These are phyloP conservation scores for Pelecanus crispus DNA, from an alignment of 2,113 vertebrate genomes.

Conservation along the genomic window DNA sequence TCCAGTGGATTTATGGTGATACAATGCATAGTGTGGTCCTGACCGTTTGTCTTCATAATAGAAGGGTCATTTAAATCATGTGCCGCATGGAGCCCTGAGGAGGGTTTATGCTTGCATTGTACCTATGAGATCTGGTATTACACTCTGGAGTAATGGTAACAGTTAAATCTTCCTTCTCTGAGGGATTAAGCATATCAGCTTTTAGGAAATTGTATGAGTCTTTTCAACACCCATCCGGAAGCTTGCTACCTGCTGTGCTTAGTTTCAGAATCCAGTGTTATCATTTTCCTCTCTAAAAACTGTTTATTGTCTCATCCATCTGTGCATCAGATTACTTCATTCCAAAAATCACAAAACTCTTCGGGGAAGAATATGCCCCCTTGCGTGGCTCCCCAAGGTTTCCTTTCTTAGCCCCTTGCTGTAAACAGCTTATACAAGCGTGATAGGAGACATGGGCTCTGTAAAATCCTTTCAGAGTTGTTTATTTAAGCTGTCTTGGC, in stretches of 20 bases:
- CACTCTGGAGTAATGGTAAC: background rate
- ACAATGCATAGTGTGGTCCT: background rate
- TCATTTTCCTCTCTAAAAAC: background rate
- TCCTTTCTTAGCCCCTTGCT: slow-evolving; percentile 5
- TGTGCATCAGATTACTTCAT: slow-evolving; percentile 18
- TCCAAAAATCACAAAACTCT: slow-evolving; percentile 16
- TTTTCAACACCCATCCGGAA: background rate
- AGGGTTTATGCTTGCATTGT: background rate
- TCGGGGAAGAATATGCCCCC: background rate
- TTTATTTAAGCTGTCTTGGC: slow-evolving; percentile 32
- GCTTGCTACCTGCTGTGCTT: slow-evolving; percentile 28
- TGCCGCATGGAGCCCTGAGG: background rate
- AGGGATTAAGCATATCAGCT: slow-evolving; percentile 17
- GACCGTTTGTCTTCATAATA: background rate
- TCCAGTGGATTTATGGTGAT: background rate
- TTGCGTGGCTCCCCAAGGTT: background rate
- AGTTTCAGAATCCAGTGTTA: background rate
- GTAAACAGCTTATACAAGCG: background rate
- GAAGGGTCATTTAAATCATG: background rate
- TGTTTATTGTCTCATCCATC: slow-evolving; percentile 20
- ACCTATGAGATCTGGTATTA: background rate
- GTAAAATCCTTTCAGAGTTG: slow-evolving; percentile 16
- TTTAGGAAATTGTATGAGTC: background rate
- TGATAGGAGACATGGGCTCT: background rate
- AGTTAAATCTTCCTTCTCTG: background rate